phyloP scores from a whole-genome alignment of 2,113 vertebrate species.

The Bufo gargarizans region DNA sequence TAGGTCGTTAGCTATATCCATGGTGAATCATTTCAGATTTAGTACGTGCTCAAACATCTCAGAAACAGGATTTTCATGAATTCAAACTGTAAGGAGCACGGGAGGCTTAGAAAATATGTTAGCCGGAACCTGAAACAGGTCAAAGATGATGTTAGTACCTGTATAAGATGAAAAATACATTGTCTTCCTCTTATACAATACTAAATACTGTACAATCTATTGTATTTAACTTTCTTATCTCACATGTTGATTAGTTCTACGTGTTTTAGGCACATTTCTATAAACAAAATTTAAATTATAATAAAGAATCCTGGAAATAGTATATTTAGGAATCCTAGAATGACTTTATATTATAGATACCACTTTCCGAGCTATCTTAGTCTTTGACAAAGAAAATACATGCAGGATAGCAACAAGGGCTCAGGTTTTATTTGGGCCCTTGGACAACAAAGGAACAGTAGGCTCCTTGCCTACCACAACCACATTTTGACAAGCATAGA shows the following conservation, averaged over 20 bases:
- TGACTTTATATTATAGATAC: too few species aligned
- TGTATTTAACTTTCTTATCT: conserved; percentile 57
- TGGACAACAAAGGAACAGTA: neutral
- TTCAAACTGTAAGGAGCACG: conserved; percentile 97
- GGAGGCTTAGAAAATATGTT: conserved; percentile 92
- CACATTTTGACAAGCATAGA: neutral
- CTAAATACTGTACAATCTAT: conserved; percentile 59
- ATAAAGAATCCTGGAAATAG: neutral
- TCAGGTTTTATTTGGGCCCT: neutral
- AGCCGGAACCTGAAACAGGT: conserved; percentile 98
- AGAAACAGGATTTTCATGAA: conserved; percentile 94
- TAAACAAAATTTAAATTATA: neutral
- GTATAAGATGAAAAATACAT: conserved; percentile 76
- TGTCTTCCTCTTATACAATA: conserved; percentile 77
- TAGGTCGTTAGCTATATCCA: conserved; percentile 85
- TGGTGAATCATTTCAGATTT: conserved; percentile 85
- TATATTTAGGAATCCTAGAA: neutral
- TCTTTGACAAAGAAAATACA: neutral
- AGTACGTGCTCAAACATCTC: conserved; percentile 95
- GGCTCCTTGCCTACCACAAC: neutral
- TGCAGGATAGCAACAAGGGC: neutral
- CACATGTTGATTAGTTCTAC: neutral
- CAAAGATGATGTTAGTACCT: conserved; percentile 88
- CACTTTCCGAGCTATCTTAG: neutral
- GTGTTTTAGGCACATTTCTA: neutral